A percentile compares a stretch with the other conserved stretches of the same genome.
Evolutionary conservation across 2,797 vertebrate genomes (phyloP).

Genomic region (Loriculus beryllinus): DNA sequence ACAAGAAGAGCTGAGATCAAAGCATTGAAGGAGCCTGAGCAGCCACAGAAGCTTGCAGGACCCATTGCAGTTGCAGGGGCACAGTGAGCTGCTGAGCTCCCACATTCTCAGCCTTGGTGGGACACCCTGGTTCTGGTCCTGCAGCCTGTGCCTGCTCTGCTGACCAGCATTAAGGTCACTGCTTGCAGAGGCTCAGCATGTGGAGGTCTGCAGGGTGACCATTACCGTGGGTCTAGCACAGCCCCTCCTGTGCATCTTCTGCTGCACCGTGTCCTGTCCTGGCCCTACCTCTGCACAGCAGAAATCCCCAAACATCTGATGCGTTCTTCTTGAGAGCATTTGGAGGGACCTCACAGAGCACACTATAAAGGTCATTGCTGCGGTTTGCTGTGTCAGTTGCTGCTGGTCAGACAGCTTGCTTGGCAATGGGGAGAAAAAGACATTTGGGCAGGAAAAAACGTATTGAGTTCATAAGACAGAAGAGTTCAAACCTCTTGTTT

Average conservation of each 20-base stretch:
- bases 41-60: background rate
- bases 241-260: background rate
- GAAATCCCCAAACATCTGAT: background rate
- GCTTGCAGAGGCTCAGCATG: background rate
- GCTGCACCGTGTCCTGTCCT: background rate
- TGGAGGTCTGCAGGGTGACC: background rate
- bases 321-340: background rate
- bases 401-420: background rate
- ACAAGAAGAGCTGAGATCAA: background rate
- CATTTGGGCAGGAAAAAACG: background rate
- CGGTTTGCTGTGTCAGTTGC: conserved; percentile 19
- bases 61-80: background rate
- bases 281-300: background rate
- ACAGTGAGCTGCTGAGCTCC: background rate
- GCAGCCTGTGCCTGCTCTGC: fast-evolving
- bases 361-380: background rate
- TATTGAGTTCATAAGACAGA: background rate
- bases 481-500: background rate
- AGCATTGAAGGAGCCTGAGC: background rate
- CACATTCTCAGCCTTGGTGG: background rate
- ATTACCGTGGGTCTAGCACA: background rate
- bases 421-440: background rate
- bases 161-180: fast-evolving
- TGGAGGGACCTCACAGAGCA: background rate
- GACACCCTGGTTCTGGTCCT: background rate